Evolutionary conservation across 2,888 invertebrate species (phyloP).

Genomic region (Ochlodes sylvanus): DNA sequence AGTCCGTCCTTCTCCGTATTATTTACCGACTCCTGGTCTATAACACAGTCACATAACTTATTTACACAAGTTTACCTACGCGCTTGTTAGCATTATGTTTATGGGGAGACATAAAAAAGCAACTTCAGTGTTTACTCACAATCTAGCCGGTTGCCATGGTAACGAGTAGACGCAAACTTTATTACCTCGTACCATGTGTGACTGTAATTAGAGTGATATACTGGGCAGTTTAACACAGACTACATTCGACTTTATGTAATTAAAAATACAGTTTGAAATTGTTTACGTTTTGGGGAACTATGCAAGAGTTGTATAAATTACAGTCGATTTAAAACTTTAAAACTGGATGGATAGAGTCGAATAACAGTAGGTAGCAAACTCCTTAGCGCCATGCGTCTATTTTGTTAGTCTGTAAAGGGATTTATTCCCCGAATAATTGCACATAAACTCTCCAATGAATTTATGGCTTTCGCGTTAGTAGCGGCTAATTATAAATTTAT

Average conservation of each 20-base stretch:
- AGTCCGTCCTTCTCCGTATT: constrained; percentile 5
- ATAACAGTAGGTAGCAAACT: neutral
- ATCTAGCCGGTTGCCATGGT: constrained; percentile 18
- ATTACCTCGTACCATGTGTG: constrained; percentile 3
- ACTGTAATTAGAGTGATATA: constrained; percentile 19
- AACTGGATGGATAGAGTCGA: neutral
- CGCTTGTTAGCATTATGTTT: constrained; percentile 10
- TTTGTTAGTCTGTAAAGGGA: constrained; percentile 7
- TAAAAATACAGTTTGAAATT: neutral
- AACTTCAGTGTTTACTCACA: constrained; percentile 18
- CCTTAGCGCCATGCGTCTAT: neutral
- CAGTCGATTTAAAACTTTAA: constrained; percentile 4
- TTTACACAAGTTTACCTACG: neutral
- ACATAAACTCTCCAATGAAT: constrained; percentile 20
- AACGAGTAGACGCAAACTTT: constrained; percentile 19
- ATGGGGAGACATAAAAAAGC: constrained; percentile 16
- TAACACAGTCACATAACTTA: neutral
- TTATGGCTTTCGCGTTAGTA: constrained; percentile 16
- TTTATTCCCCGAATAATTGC: constrained; percentile 24
- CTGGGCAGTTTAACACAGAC: neutral
- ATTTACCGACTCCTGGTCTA: neutral
- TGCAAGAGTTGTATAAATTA: neutral
- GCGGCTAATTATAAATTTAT: constrained; percentile 4
- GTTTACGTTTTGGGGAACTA: no score
- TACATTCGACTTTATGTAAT: neutral